Evolutionary conservation across 2,113 vertebrate species (phyloP).

Genomic region (Rafetus swinhoei): DNA sequence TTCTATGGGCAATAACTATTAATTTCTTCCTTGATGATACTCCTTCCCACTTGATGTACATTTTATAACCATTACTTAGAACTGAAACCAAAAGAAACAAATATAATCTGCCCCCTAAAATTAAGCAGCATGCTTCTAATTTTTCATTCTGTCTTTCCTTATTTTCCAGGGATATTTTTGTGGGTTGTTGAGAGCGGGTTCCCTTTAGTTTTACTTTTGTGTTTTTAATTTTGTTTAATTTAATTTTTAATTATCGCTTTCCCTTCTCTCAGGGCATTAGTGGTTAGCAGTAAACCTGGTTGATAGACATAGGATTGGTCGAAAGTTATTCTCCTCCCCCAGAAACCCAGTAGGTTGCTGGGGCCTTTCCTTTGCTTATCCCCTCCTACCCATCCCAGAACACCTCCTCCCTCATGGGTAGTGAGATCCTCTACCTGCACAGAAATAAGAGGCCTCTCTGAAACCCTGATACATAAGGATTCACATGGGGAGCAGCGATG

Average conservation of each 20-base stretch:
- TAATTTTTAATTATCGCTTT: neutral
- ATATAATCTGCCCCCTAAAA: neutral
- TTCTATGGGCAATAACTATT: neutral
- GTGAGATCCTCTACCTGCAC: neutral
- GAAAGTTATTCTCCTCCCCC: neutral
- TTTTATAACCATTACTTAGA: neutral
- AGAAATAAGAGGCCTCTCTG: neutral
- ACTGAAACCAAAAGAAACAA: neutral
- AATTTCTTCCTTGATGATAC: neutral
- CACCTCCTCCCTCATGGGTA: accelerated
- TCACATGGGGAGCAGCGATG: neutral
- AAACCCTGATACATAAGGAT: neutral
- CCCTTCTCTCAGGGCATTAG: neutral
- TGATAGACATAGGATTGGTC: neutral
- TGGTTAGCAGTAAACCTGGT: neutral
- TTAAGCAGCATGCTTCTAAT: neutral
- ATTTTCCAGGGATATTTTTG: neutral
- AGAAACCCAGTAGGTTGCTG: neutral
- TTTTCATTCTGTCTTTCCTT: neutral
- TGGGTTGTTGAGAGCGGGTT: neutral
- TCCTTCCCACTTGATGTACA: neutral
- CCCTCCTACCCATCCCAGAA: neutral
- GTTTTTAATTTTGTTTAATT: neutral
- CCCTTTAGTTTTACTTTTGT: accelerated
- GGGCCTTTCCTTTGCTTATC: neutral